Base-by-base conservation (phyloP, 1,140 invertebrate species). In the Lethrus apterus region DNA sequence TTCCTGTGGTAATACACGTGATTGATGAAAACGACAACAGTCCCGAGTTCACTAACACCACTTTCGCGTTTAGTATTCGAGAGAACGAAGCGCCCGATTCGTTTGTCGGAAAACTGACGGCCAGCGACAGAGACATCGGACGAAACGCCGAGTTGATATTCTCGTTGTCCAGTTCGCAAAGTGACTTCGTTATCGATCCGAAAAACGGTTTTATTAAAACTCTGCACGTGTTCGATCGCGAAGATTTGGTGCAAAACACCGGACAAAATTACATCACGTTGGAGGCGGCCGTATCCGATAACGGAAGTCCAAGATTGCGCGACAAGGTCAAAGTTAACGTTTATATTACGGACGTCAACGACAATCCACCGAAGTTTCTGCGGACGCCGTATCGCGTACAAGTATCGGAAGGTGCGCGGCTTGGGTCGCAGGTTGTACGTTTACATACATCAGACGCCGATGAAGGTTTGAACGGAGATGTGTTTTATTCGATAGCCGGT, bases 11-110 rank as follows among this genome's bases (percentile, higher is more conserved):
- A 2, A 83, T 98, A 31, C 86, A 94, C 60, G 80, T 98, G 2
- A 81, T 92, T 21, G 95, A 98, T 69, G 93, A 93, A 66, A 98
- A 98, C 65, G 94, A 98, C 66, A 97, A 98, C 63, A 77, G 82
- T 11, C 95, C 95, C 0, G 77, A 85, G 59, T 92, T 92, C 63
- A 83, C 78, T 1, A 93, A 93, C 57, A 78, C 78, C 3, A 91
- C 86, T 2, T 91, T 92, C 60, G 80, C 79, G 29, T 91, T 93
- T 60, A 81, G 78, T 62, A 77, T 93, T 4, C 75, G 79, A n/a
- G 91, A 94, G 70, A 93, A 93, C 63, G 86, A 90, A 57, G 83
- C 84, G 1, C 75, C 81, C 0, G 88, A 93, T 65, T 88, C 88
- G 0, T 93, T 91, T 65, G 86, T 96, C 2, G 89, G 90, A 0